Percentiles rank a stretch among this genome's conserved stretches.
Conservation (phyloP, 2,797 vertebrate species). For the Eulemur rubriventer region DNA sequence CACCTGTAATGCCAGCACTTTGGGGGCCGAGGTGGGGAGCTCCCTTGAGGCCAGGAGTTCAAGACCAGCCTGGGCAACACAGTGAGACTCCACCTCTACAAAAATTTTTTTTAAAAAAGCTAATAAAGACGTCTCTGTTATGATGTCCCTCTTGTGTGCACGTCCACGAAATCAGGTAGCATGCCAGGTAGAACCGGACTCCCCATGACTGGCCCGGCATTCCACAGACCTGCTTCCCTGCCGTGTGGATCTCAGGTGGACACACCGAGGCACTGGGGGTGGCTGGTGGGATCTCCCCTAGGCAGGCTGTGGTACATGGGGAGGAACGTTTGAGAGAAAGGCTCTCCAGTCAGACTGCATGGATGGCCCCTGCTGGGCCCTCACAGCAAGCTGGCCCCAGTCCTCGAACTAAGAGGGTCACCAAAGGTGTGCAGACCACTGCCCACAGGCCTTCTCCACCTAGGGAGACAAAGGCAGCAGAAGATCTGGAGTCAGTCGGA, state of each 20-base stretch:
- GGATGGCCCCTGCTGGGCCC: not conserved
- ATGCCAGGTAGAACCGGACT: not conserved
- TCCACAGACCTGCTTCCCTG: not conserved
- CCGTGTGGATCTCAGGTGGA: not conserved
- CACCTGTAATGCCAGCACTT: too few relatives aligned
- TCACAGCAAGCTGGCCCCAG: not conserved
- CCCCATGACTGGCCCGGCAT: not conserved
- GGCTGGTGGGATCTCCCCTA: not conserved
- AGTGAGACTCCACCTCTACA: too few relatives aligned
- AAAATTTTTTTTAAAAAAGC: too few relatives aligned
- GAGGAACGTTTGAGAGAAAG: not conserved
- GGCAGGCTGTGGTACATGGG: too few relatives aligned
- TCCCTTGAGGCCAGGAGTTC: too few relatives aligned
- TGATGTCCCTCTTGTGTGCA: fast-evolving
- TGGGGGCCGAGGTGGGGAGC: too few relatives aligned
- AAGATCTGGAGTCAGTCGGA: not conserved
- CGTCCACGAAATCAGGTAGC: not conserved
- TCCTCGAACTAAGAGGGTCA: not conserved
- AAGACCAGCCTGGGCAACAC: too few relatives aligned
- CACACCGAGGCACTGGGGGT: not conserved
- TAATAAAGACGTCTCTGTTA: not conserved
- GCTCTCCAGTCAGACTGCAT: not conserved
- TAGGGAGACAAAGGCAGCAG: not conserved
- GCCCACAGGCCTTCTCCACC: not conserved
- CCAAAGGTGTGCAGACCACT: not conserved